Percentiles rank a stretch among this genome's conserved stretches.
These are phyloP conservation scores for Panthera tigris DNA, from an alignment of 2,113 vertebrate species.

Conservation along the genomic window DNA sequence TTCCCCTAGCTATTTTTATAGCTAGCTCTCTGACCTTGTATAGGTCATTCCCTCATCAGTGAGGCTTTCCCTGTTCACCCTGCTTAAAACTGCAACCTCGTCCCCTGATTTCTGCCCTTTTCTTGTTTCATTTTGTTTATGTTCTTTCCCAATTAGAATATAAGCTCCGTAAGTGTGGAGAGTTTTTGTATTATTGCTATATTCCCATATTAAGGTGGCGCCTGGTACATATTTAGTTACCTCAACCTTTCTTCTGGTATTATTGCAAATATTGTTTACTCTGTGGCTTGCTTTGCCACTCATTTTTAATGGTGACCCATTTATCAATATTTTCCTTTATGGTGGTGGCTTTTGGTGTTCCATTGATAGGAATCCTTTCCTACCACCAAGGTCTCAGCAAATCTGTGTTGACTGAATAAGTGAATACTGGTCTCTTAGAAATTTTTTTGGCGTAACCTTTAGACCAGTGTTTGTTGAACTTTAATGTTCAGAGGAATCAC, in stretches of 20 bases:
- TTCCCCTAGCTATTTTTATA: slow-evolving; percentile 45
- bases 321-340: slow-evolving; percentile 28
- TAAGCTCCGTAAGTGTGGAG: neutral
- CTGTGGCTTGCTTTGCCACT: neutral
- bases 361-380: slow-evolving; percentile 8
- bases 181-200: neutral
- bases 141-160: neutral
- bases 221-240: neutral
- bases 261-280: neutral
- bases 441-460: neutral
- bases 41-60: neutral
- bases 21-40: slow-evolving; percentile 44
- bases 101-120: neutral
- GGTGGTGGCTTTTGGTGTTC: neutral
- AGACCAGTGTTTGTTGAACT: neutral
- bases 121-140: slow-evolving; percentile 13
- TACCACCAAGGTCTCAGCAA: neutral
- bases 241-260: neutral
- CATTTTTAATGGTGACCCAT: neutral
- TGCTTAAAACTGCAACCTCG: slow-evolving; percentile 16
- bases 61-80: neutral
- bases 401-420: neutral
- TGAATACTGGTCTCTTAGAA: neutral
- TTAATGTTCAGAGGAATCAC: slow-evolving; percentile 3
- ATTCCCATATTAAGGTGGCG: neutral